Conservation (phyloP, 2,888 invertebrate genomes). For the Neoaliturus tenellus region DNA sequence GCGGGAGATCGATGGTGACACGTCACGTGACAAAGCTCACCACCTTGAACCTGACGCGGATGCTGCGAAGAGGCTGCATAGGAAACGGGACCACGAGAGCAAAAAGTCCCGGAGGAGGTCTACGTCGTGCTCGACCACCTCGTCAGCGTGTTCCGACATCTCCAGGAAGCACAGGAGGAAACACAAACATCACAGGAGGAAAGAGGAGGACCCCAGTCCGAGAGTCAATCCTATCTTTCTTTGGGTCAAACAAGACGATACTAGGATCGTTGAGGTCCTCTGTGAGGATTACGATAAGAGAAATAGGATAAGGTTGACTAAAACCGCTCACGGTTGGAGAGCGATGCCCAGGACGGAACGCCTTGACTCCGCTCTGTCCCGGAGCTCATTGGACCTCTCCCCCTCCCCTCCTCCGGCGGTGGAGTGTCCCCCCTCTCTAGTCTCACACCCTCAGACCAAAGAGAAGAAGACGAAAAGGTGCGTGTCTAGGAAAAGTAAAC, state of each 20-base stretch:
- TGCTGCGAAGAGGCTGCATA: slow-evolving; percentile 71
- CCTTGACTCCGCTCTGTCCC: slow-evolving; percentile 64
- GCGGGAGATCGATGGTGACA: slow-evolving; percentile 64
- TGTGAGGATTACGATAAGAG: slow-evolving; percentile 93
- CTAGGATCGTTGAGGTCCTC: slow-evolving; percentile 87
- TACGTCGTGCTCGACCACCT: slow-evolving; percentile 69
- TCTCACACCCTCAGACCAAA: slow-evolving; percentile 54
- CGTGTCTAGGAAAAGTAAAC: slow-evolving; percentile 45
- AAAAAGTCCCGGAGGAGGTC: slow-evolving; percentile 69
- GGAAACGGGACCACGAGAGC: slow-evolving; percentile 72
- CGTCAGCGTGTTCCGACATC: slow-evolving; percentile 64
- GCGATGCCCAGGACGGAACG: slow-evolving; percentile 87
- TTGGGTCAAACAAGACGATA: slow-evolving; percentile 89
- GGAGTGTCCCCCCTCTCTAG: slow-evolving; percentile 47
- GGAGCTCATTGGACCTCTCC: slow-evolving; percentile 51
- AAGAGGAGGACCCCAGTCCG: slow-evolving; percentile 73
- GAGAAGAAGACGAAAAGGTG: slow-evolving; percentile 67
- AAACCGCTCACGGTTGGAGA: slow-evolving; percentile 88
- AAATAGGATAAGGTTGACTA: slow-evolving; percentile 89
- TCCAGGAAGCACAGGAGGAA: slow-evolving; percentile 71
- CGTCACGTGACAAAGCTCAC: slow-evolving; percentile 61
- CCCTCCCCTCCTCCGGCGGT: slow-evolving; percentile 32
- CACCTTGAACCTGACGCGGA: slow-evolving; percentile 67
- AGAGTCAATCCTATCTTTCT: slow-evolving; percentile 89
- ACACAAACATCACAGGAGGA: slow-evolving; percentile 67